Percentiles rank a stretch among this genome's conserved stretches.
Evolutionary conservation across 2,113 vertebrate genomes (phyloP).

Genomic region (Motacilla tschutschensis): DNA sequence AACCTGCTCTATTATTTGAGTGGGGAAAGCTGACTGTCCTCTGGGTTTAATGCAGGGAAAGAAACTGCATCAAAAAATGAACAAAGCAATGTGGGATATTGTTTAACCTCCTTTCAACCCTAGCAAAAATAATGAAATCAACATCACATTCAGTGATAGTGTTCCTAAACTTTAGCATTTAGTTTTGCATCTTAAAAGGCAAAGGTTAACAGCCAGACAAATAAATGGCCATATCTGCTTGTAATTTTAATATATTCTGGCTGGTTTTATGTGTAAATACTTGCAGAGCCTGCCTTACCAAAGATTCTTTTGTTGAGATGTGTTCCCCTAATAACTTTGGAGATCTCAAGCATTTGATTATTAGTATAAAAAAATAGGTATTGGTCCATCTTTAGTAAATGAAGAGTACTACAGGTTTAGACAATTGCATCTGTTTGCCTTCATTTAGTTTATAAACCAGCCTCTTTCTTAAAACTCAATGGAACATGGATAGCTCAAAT

Average conservation of each 20-base stretch:
- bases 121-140: neutral
- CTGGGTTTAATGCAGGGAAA: neutral
- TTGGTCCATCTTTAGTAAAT: neutral
- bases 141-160: neutral
- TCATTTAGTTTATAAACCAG: neutral
- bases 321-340: neutral
- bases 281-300: neutral
- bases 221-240: neutral
- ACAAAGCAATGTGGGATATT: neutral
- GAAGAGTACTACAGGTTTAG: neutral
- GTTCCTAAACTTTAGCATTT: neutral
- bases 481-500: neutral
- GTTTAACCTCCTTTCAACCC: neutral
- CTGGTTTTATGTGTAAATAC: neutral
- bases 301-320: neutral
- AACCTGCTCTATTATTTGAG: neutral
- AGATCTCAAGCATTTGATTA: neutral
- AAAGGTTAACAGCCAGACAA: neutral
- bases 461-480: neutral
- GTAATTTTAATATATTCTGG: neutral
- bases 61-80: neutral
- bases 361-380: neutral
- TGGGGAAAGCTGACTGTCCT: neutral
- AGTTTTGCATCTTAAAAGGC: neutral
- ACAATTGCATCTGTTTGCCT: neutral